phyloP scores from a whole-genome alignment of 2,113 vertebrate species.

The Triplophysa dalaica region DNA sequence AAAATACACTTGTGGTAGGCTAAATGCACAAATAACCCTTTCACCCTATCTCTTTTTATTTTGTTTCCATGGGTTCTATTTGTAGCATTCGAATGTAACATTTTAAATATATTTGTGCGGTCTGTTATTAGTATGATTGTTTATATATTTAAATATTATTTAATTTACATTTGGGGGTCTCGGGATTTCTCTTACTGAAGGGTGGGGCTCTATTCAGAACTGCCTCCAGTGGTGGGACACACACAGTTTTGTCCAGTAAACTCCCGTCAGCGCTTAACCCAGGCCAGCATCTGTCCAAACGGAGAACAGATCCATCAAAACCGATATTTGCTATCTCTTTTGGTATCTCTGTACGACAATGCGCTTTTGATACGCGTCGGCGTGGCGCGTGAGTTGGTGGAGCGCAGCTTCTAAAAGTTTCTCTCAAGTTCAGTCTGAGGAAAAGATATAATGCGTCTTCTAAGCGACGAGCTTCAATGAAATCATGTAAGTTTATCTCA shows the following conservation, averaged over 20 bases:
- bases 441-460: slow-evolving; percentile 59
- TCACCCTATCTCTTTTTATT: no score
- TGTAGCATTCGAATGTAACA: no score
- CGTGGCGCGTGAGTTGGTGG: not conserved
- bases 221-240: slow-evolving; percentile 42
- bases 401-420: slow-evolving; percentile 29
- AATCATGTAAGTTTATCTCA: slow-evolving; percentile 67
- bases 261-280: slow-evolving; percentile 11
- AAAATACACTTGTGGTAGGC: no score
- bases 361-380: slow-evolving; percentile 8
- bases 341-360: not conserved
- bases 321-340: not conserved
- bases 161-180: slow-evolving; percentile 4
- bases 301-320: slow-evolving; percentile 20
- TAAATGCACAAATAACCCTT: no score
- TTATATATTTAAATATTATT: not conserved
- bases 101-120: not conserved
- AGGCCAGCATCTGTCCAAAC: slow-evolving; percentile 36
- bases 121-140: not conserved
- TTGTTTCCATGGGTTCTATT: no score
- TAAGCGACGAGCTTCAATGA: slow-evolving; percentile 65
- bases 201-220: slow-evolving; percentile 55
- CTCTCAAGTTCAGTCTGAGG: slow-evolving; percentile 30
- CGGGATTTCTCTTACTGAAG: slow-evolving; percentile 46
- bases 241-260: slow-evolving; percentile 23